Evolutionary conservation across 2,888 invertebrate species (phyloP).

Genomic region (Anaspis maculata): DNA sequence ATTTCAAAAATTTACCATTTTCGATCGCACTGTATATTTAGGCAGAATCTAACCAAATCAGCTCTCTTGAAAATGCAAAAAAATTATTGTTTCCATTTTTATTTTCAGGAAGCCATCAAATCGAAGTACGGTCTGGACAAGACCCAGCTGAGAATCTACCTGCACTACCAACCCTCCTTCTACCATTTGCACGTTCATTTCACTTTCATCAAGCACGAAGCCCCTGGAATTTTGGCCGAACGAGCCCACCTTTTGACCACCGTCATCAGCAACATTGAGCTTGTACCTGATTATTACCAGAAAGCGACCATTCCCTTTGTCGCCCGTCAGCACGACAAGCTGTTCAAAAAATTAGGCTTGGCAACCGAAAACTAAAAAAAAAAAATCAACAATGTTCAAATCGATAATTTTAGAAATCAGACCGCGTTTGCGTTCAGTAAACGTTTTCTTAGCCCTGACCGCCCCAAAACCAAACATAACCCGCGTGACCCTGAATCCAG

Average conservation of each 20-base stretch:
- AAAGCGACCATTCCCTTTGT: constrained; percentile 73
- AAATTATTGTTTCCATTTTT: background rate
- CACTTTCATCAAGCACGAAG: constrained; percentile 69
- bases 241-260: constrained; percentile 80
- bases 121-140: constrained; percentile 65
- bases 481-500: constrained; percentile 14
- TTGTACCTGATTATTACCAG: constrained; percentile 75
- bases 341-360: constrained; percentile 59
- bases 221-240: constrained; percentile 76
- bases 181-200: constrained; percentile 96
- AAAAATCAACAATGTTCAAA: constrained; percentile 31
- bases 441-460: constrained; percentile 48
- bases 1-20: too few species aligned
- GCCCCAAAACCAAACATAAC: constrained; percentile 31
- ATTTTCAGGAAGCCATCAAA: constrained; percentile 60
- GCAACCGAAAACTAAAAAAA: constrained; percentile 32
- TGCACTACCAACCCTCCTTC: constrained; percentile 96
- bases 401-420: constrained; percentile 52
- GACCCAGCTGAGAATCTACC: constrained; percentile 70
- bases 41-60: too few species aligned
- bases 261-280: constrained; percentile 84
- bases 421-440: constrained; percentile 52
- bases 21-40: too few species aligned
- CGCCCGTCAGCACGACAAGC: constrained; percentile 64
- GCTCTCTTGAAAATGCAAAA: too few species aligned